phyloP scores from a whole-genome alignment of 2,888 invertebrate species.

The Napeogenes sylphis region DNA sequence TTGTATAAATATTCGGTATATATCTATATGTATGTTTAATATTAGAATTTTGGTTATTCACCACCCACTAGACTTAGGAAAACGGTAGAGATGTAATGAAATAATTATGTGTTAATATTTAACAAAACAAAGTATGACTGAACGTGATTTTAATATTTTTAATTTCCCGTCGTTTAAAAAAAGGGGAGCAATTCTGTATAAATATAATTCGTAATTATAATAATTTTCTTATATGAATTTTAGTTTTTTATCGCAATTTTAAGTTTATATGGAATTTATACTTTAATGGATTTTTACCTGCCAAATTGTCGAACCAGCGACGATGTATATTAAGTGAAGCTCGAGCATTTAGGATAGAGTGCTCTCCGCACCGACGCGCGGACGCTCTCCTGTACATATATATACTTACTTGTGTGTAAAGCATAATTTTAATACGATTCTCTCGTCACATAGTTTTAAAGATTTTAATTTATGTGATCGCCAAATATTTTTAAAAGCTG shows the following conservation, averaged over 20 bases:
- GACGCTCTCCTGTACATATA: constrained; percentile 57
- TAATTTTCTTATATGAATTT: constrained; percentile 72
- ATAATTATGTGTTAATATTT: constrained; percentile 75
- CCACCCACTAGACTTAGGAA: constrained; percentile 76
- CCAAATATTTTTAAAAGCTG: constrained; percentile 72
- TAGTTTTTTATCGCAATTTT: constrained; percentile 71
- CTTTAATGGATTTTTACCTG: constrained; percentile 71
- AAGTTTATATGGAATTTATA: constrained; percentile 70
- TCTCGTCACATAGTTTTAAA: constrained; percentile 77
- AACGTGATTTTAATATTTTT: constrained; percentile 72
- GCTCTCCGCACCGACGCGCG: constrained; percentile 57
- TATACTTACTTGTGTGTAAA: constrained; percentile 61
- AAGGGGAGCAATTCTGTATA: constrained; percentile 72
- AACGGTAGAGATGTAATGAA: constrained; percentile 72
- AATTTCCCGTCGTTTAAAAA: constrained; percentile 60
- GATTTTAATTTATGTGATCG: constrained; percentile 76
- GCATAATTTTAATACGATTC: constrained; percentile 74
- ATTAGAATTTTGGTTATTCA: constrained; percentile 77
- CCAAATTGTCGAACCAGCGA: constrained; percentile 73
- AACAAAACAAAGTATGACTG: constrained; percentile 74
- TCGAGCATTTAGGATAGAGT: constrained; percentile 71
- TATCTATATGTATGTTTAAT: constrained; percentile 77
- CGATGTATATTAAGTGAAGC: constrained; percentile 67
- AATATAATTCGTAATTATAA: constrained; percentile 74
- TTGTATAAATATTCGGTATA: constrained; percentile 78